phyloP scores from a whole-genome alignment of 2,888 invertebrate species.

The Eupelmus urozonus region DNA sequence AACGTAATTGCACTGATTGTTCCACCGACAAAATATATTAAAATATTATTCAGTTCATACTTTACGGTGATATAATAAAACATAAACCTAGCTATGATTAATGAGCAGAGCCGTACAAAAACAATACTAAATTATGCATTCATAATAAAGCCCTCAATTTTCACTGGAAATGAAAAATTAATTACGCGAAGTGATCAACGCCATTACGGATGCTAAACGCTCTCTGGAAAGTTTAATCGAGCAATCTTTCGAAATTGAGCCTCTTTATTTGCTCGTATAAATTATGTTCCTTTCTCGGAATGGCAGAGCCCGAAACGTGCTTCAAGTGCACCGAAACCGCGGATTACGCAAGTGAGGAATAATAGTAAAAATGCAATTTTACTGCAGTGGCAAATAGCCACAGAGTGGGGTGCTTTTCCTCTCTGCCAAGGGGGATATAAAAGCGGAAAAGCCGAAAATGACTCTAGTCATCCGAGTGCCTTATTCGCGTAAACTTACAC shows the following conservation, averaged over 20 bases:
- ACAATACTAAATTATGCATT: neutral
- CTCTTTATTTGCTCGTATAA: conserved; percentile 35
- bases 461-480: conserved; percentile 37
- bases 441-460: conserved; percentile 40
- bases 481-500: conserved; percentile 20
- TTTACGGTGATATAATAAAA: no score
- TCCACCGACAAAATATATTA: no score
- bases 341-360: conserved; percentile 45
- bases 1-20: no score
- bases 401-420: conserved; percentile 37
- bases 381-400: conserved; percentile 28
- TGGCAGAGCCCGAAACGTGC: conserved; percentile 15
- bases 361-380: conserved; percentile 47
- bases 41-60: no score
- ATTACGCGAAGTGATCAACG: conserved; percentile 11
- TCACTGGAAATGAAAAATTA: neutral
- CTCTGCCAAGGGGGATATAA: conserved; percentile 41
- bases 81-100: no score
- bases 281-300: conserved; percentile 32
- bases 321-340: conserved; percentile 26
- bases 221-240: conserved; percentile 41
- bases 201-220: neutral
- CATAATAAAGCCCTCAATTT: neutral
- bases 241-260: conserved; percentile 37
- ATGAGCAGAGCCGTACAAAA: no score